These are phyloP conservation scores for Eolophus roseicapilla DNA, from an alignment of 2,113 vertebrate species.

Conservation along the genomic window DNA sequence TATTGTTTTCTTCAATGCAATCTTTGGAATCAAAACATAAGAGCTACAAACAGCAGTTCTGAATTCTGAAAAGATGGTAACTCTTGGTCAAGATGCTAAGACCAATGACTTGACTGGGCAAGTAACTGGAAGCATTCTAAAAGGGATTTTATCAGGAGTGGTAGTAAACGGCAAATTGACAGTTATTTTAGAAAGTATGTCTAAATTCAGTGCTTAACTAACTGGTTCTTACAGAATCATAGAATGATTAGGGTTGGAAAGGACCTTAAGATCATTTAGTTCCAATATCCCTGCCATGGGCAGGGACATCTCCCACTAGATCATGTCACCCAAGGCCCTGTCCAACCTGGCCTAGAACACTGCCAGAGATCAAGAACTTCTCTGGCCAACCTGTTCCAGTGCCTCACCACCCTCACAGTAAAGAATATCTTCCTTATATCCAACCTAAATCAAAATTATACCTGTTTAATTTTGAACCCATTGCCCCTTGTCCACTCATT, in stretches of 20 bases:
- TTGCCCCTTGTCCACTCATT: too few species aligned
- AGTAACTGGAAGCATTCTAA: neutral
- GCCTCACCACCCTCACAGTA: neutral
- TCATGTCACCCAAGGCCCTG: neutral
- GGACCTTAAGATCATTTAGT: neutral
- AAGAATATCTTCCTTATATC: neutral
- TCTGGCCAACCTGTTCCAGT: neutral
- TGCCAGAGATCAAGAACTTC: neutral
- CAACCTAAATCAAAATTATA: neutral
- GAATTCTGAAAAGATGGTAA: neutral
- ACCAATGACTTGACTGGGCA: neutral
- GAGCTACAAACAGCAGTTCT: neutral
- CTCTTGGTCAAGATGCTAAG: neutral
- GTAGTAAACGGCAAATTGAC: neutral
- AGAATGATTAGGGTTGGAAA: neutral
- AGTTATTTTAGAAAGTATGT: neutral
- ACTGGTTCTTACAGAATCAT: neutral
- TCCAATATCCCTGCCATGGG: neutral
- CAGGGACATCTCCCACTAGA: neutral
- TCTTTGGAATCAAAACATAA: neutral
- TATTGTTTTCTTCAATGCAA: neutral
- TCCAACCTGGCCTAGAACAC: neutral
- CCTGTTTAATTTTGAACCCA: neutral
- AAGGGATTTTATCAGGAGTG: neutral
- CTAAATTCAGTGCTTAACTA: neutral